These are phyloP conservation scores for Drosophila fuyamai DNA, from an alignment of 1,140 invertebrate genomes.

Conservation along the genomic window DNA sequence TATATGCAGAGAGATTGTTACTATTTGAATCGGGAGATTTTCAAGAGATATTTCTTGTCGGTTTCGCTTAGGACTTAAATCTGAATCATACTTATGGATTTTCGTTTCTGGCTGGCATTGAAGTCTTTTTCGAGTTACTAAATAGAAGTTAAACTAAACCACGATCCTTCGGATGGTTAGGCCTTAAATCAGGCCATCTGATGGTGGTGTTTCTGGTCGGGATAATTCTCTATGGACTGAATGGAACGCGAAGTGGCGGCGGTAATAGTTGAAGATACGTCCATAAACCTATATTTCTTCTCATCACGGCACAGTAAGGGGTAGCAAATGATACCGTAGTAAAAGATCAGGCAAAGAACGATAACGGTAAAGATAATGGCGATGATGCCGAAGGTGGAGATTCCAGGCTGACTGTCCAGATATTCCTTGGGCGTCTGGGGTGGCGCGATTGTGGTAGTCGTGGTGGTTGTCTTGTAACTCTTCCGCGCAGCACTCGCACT, in stretches of 20 bases:
- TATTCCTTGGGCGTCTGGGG: conserved; percentile 83
- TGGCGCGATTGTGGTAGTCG: conserved; percentile 50
- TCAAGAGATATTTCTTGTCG: conserved; percentile 7
- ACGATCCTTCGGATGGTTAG: neutral
- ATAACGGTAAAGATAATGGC: conserved; percentile 86
- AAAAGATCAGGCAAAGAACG: conserved; percentile 86
- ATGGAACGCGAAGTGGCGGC: conserved; percentile 81
- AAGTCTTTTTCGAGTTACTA: conserved; percentile 51
- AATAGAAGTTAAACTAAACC: conserved; percentile 24
- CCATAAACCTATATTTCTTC: conserved; percentile 87
- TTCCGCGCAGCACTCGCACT: conserved; percentile 33
- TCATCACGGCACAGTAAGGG: conserved; percentile 87
- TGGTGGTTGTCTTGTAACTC: conserved; percentile 42
- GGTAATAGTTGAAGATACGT: conserved; percentile 85
- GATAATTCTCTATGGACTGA: conserved; percentile 82
- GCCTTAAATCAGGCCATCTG: conserved; percentile 56
- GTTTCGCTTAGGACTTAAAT: conserved; percentile 7
- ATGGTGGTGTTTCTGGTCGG: conserved; percentile 77
- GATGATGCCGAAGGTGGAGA: conserved; percentile 88
- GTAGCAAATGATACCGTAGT: conserved; percentile 88
- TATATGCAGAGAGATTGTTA: too few relatives aligned
- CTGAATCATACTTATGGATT: conserved; percentile 10
- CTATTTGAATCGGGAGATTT: too few relatives aligned
- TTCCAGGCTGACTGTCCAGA: conserved; percentile 78
- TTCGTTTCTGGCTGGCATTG: conserved; percentile 15